Conservation (phyloP, 2,797 vertebrate species). For the Ptychadena robeensis region DNA sequence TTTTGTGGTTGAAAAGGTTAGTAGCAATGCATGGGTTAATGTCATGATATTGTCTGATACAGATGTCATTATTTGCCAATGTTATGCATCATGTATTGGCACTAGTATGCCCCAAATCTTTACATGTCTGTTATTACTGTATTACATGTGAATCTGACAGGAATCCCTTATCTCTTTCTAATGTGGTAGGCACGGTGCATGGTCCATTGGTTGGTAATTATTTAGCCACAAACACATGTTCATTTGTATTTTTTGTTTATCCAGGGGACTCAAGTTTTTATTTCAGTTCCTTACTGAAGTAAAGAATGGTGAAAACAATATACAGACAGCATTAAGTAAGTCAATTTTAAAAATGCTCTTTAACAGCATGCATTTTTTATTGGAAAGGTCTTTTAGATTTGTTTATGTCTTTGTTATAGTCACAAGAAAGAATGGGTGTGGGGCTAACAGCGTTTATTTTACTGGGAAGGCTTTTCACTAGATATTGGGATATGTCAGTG, state of each 20-base stretch:
- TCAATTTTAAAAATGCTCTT: constrained; percentile 51
- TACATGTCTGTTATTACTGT: neutral
- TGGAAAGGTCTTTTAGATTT: too few relatives aligned
- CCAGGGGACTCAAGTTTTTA: constrained; percentile 92
- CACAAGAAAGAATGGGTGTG: too few relatives aligned
- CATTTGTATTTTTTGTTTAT: neutral
- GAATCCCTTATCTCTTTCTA: neutral
- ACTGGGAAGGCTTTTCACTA: too few relatives aligned
- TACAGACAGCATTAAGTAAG: constrained; percentile 95
- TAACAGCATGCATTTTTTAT: too few relatives aligned
- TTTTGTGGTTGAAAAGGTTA: constrained; percentile 92
- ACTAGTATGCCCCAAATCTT: neutral
- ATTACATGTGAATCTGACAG: too few relatives aligned
- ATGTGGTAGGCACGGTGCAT: neutral
- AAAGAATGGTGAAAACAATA: constrained; percentile 86
- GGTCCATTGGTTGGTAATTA: neutral
- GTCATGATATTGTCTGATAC: neutral
- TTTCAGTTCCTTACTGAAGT: constrained; percentile 93
- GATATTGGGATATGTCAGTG: too few relatives aligned
- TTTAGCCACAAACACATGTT: neutral
- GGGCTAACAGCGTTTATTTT: too few relatives aligned
- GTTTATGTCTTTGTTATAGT: too few relatives aligned
- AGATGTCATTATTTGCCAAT: neutral
- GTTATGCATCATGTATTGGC: neutral
- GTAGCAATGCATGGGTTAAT: neutral